Base-by-base conservation (phyloP, 2,888 invertebrate genomes). In the Papilio demoleus region DNA sequence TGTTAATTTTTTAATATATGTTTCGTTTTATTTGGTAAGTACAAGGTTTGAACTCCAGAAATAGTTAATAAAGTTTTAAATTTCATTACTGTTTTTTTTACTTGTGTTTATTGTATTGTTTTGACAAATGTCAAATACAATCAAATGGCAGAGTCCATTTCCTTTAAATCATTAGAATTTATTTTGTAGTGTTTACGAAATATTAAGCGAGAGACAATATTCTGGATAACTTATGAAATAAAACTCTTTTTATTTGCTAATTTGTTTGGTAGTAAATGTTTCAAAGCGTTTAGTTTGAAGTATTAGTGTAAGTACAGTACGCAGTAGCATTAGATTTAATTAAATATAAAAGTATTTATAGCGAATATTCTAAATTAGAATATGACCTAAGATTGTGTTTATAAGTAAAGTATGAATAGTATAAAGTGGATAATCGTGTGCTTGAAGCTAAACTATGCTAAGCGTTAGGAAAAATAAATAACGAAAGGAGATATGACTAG, bases 361-460 rank as follows among this genome's bases (percentile, higher is more conserved):
- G 63, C 47, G 64, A 62, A 50, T 50, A 58, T 4, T 59, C 59
- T 67, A 67, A 63, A 63, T 63, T 56, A 66, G 61, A 58, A 62
- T 31, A 70, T 59, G 34, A 53, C 59, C 67, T 64, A 59, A 65
- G 38, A 11, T 67, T 60, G 45, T 59, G 64, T 68, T 62, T 47
- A 64, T 63, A 70, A 31, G 65, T 70, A 67, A 50, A 62, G 45
- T 70, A 65, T 69, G 63, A 64, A 69, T 71, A 74, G 71, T 73
- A 69, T 59, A 61, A 70, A 70, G 71, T 70, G 68, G 61, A 61
- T 70, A 75, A 74, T 70, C 58, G 69, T 81, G 88, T 91, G 92
- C 92, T 92, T 92, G 92, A 91, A 92, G 92, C 92, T 92, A 92
- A 89, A 90, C 90, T 92, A 92, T 92, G 89, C 92, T 92, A 92